Evolutionary conservation across 2,797 vertebrate genomes (phyloP).

Genomic region (Gobionotothen gibberifrons): DNA sequence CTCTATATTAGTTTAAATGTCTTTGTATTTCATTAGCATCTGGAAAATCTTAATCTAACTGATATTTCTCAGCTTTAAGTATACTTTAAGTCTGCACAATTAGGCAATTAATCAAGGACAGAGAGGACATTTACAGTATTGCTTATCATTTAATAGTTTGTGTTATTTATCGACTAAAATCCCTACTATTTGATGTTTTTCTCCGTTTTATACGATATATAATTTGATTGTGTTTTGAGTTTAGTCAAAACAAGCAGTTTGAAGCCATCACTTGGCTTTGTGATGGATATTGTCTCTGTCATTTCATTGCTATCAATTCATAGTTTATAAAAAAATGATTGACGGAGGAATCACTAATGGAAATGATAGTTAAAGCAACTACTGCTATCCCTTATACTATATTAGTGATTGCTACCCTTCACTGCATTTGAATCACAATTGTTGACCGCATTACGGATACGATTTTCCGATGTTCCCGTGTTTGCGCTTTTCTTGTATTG

Average conservation of each 20-base stretch:
- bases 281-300: too few relatives aligned
- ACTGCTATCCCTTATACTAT: too few relatives aligned
- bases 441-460: not conserved
- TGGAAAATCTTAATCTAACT: not conserved
- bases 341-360: not conserved
- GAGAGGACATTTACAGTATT: not conserved
- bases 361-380: not conserved
- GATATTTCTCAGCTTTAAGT: not conserved
- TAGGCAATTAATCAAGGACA: not conserved
- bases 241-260: not conserved
- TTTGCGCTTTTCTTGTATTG: conserved; percentile 1
- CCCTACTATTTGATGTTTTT: not conserved
- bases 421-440: not conserved
- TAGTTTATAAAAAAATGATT: not conserved
- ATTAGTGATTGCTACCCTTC: not conserved
- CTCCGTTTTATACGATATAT: not conserved
- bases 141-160: not conserved
- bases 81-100: not conserved
- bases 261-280: not conserved
- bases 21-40: not conserved
- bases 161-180: not conserved
- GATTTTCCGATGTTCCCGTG: not conserved
- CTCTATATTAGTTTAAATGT: not conserved
- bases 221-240: not conserved
- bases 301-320: not conserved